Percentiles rank a stretch among this genome's conserved stretches.
Evolutionary conservation across 2,888 invertebrate genomes (phyloP).

Genomic region (Heteromyza rotundicornis): DNA sequence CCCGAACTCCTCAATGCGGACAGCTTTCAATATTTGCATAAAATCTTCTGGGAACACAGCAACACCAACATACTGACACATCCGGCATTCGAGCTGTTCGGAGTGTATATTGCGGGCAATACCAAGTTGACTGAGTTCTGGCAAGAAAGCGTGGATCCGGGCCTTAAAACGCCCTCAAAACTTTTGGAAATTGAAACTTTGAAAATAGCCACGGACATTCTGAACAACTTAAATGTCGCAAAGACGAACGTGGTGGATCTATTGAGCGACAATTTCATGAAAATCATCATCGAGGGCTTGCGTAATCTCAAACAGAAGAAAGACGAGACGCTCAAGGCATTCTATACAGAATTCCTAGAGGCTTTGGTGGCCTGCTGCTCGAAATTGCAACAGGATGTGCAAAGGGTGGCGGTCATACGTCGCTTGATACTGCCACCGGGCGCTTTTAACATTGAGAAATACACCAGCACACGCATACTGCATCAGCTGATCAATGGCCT

Average conservation of each 20-base stretch:
- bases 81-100: slow-evolving; percentile 71
- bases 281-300: slow-evolving; percentile 70
- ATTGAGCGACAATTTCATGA: slow-evolving; percentile 71
- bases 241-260: slow-evolving; percentile 65
- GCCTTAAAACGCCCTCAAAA: slow-evolving; percentile 65
- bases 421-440: slow-evolving; percentile 74
- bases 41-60: slow-evolving; percentile 68
- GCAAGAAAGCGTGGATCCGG: slow-evolving; percentile 64
- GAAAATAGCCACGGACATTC: slow-evolving; percentile 67
- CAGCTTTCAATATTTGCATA: slow-evolving; percentile 66
- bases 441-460: slow-evolving; percentile 76
- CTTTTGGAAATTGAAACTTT: slow-evolving; percentile 69
- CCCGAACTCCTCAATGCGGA: slow-evolving; percentile 68
- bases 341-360: slow-evolving; percentile 61
- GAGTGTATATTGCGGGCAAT: slow-evolving; percentile 65
- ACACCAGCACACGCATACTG: slow-evolving; percentile 70
- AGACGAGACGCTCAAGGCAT: slow-evolving; percentile 55
- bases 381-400: slow-evolving; percentile 64
- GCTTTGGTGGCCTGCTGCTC: slow-evolving; percentile 66
- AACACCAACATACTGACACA: slow-evolving; percentile 64
- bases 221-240: slow-evolving; percentile 55
- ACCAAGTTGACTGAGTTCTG: slow-evolving; percentile 67
- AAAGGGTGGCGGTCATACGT: slow-evolving; percentile 68
- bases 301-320: slow-evolving; percentile 62
- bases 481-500: slow-evolving; percentile 71